A percentile compares a stretch with the other conserved stretches of the same genome.
Conservation (phyloP, 2,888 invertebrate genomes). For the Caenorhabditis becei region DNA sequence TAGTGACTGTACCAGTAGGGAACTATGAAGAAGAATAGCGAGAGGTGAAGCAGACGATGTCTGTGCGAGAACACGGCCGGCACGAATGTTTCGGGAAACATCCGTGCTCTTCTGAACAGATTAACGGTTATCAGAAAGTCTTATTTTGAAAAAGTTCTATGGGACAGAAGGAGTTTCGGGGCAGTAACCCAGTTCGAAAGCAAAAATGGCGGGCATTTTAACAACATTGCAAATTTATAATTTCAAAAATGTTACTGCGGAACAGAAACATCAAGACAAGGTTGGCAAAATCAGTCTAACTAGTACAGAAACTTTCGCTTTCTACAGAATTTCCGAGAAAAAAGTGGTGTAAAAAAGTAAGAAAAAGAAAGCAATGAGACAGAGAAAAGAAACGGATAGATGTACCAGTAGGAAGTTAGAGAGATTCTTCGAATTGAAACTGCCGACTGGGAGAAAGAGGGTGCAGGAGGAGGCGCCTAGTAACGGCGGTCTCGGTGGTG, state of each 20-base stretch:
- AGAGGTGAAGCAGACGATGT: constrained; percentile 62
- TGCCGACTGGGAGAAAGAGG: not conserved
- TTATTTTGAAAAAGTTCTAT: not conserved
- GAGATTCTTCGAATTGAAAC: constrained; percentile 7
- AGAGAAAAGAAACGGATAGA: constrained; percentile 2
- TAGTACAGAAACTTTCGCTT: constrained; percentile 5
- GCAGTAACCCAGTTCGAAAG: not conserved
- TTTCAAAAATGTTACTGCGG: too few species aligned
- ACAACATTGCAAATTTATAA: not conserved
- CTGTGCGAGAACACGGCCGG: constrained; percentile 61
- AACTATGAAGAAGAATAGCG: constrained; percentile 65
- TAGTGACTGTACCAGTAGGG: constrained; percentile 74
- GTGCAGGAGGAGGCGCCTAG: constrained; percentile 9
- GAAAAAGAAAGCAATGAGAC: not conserved
- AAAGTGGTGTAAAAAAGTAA: not conserved
- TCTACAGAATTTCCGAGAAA: constrained; percentile 1
- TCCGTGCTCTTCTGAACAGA: constrained; percentile 9
- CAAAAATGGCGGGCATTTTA: not conserved
- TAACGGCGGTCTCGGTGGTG: constrained; percentile 41
- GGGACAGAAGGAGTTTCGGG: not conserved
- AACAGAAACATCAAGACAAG: not conserved
- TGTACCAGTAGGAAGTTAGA: constrained; percentile 19
- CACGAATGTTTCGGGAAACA: constrained; percentile 59
- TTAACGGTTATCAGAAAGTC: not conserved
- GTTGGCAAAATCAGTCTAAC: constrained; percentile 1